Conservation (phyloP, 2,797 vertebrate genomes). For the Protosalanx chinensis region DNA sequence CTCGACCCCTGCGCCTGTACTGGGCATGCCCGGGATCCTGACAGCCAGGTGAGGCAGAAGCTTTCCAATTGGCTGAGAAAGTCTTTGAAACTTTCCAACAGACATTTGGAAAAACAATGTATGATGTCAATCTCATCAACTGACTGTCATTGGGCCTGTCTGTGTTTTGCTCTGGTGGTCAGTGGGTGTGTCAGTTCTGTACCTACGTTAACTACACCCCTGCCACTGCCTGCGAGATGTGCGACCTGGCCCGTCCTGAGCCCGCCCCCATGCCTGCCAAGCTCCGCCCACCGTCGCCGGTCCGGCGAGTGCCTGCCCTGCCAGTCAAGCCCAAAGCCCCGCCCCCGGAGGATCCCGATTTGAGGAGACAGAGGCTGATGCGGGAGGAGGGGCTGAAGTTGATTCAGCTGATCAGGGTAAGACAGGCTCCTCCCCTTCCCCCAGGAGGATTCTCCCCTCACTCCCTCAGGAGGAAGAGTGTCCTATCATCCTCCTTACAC, state of each 20-base stretch:
- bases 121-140: neutral
- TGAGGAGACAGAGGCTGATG: constrained; percentile 76
- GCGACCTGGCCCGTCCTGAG: constrained; percentile 73
- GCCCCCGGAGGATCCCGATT: constrained; percentile 66
- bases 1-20: constrained; percentile 62
- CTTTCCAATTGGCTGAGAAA: too few relatives aligned
- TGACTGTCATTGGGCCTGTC: neutral
- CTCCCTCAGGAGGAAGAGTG: neutral
- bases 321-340: constrained; percentile 55
- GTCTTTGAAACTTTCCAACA: too few relatives aligned
- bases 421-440: constrained; percentile 12
- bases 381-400: constrained; percentile 82
- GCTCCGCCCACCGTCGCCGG: constrained; percentile 66
- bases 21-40: constrained; percentile 63
- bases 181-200: constrained; percentile 86
- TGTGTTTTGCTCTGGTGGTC: constrained; percentile 17
- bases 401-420: constrained; percentile 79
- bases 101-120: too few relatives aligned
- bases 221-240: constrained; percentile 79
- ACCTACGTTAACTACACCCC: constrained; percentile 82
- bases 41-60: constrained; percentile 67
- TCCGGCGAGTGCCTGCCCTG: constrained; percentile 56
- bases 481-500: neutral
- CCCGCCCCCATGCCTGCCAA: constrained; percentile 57
- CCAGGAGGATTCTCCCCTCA: neutral